Evolutionary conservation across 2,888 invertebrate species (phyloP), one percentile per base, ranked within the genome.

Genomic region (Nyleta sp.): DNA sequence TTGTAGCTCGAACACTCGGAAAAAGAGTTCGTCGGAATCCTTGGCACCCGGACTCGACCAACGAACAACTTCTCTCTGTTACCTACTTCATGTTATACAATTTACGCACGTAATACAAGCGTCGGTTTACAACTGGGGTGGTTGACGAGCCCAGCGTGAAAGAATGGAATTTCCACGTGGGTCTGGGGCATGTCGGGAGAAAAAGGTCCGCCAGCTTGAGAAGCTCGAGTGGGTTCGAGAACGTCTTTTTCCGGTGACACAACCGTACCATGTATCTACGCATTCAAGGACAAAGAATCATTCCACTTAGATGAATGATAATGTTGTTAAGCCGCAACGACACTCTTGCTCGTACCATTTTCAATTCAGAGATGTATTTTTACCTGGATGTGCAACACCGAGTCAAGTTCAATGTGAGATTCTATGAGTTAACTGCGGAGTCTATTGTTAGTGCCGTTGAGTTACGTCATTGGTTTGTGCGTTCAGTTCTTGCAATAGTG

Each of bases 331-430:
- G 11, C 18, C 11, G 7, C 17, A 52, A 42, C 24, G 20, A 40
- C 22, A 65, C 35, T 44, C 42, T 31, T 59, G 22, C 33, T 60
- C 46, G 46, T 31, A 40, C 8, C 22, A 50, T 28, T 53, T 52
- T 52, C 3, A 20, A 20, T 53, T 65, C 13, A 65, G 68, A 68
- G 48, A 68, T 68, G 48, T 68, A 68, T 68, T 68, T 68, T 68
- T 68, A 68, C 7, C 38, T 18, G 35, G 10, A 44, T 38, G 52
- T 52, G 6, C 22, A 24, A 31, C 20, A 44, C 40, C 31, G 52
- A 40, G 4, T 18, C 35, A 22, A 42, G 33, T 42, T 53, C 20
- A 53, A 20, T 15, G 42, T 20, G 53, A n/a, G n/a, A 44, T 65
- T 52, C 7, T 40, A 18, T 64, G 15, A 53, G 52, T 65, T 53